These are phyloP conservation scores for Coleophora flavipennella DNA, from an alignment of 2,888 invertebrate species.

Conservation along the genomic window DNA sequence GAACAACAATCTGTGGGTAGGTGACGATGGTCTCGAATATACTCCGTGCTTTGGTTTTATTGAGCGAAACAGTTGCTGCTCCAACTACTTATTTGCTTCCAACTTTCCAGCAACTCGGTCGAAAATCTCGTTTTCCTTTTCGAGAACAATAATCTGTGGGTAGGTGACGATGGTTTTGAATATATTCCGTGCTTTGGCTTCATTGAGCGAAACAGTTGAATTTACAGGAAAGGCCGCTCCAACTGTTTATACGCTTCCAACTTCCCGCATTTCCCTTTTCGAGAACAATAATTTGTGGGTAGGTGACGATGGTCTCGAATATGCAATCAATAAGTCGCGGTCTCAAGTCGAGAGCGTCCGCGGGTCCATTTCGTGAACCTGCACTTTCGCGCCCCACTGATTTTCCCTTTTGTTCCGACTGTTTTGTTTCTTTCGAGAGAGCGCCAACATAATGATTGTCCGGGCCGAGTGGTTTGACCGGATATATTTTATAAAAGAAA, in stretches of 20 bases:
- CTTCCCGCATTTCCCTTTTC: slow-evolving; percentile 15
- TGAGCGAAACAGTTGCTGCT: too few relatives aligned
- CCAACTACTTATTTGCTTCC: too few relatives aligned
- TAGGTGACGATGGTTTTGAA: too few relatives aligned
- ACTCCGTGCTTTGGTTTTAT: too few relatives aligned
- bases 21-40: slow-evolving; percentile 19
- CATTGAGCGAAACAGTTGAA: slow-evolving; percentile 42
- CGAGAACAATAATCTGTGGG: too few relatives aligned
- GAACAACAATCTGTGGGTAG: slow-evolving; percentile 14
- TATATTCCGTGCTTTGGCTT: too few relatives aligned
- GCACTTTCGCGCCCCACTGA: slow-evolving; percentile 45
- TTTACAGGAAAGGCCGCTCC: slow-evolving; percentile 23
- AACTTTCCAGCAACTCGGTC: too few relatives aligned
- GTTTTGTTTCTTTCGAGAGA: slow-evolving; percentile 42
- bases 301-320: slow-evolving; percentile 21
- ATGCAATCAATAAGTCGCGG: slow-evolving; percentile 24
- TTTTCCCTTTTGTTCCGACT: slow-evolving; percentile 43
- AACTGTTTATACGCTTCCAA: slow-evolving; percentile 29
- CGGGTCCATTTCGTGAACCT: slow-evolving; percentile 28
- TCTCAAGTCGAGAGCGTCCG: slow-evolving; percentile 22
- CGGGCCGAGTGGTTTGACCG: slow-evolving; percentile 42
- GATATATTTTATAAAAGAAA: slow-evolving; percentile 37
- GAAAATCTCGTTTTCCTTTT: too few relatives aligned
- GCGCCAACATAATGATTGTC: slow-evolving; percentile 46
- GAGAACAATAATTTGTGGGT: slow-evolving; percentile 13